These are phyloP conservation scores for Callocephalon fimbriatum DNA, from an alignment of 2,113 vertebrate genomes.

Conservation along the genomic window DNA sequence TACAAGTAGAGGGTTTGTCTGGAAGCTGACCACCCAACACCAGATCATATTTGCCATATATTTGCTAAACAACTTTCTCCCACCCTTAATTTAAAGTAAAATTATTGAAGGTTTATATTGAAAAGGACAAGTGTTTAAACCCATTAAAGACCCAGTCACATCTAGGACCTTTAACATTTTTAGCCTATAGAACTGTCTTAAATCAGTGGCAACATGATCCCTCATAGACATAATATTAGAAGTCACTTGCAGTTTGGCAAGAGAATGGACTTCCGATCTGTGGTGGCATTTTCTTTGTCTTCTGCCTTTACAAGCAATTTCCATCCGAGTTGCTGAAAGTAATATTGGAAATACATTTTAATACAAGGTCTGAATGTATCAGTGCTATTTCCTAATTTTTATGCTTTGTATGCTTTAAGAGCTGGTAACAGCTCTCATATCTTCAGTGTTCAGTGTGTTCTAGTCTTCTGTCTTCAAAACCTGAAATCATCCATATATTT, in stretches of 20 bases:
- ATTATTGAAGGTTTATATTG: neutral
- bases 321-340: neutral
- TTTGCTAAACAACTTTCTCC: neutral
- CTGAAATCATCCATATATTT: neutral
- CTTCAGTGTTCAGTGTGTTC: neutral
- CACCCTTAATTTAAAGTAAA: neutral
- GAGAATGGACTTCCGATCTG: neutral
- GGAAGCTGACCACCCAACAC: neutral
- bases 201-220: neutral
- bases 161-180: neutral
- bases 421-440: neutral
- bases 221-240: neutral
- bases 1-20: neutral
- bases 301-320: neutral
- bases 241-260: neutral
- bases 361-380: neutral
- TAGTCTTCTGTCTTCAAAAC: neutral
- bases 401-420: neutral
- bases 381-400: neutral
- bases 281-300: neutral
- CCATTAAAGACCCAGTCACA: neutral
- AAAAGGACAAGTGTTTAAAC: neutral
- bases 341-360: neutral
- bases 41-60: neutral
- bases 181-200: neutral